phyloP scores from a whole-genome alignment of 2,113 vertebrate species.

The Melospiza melodia region DNA sequence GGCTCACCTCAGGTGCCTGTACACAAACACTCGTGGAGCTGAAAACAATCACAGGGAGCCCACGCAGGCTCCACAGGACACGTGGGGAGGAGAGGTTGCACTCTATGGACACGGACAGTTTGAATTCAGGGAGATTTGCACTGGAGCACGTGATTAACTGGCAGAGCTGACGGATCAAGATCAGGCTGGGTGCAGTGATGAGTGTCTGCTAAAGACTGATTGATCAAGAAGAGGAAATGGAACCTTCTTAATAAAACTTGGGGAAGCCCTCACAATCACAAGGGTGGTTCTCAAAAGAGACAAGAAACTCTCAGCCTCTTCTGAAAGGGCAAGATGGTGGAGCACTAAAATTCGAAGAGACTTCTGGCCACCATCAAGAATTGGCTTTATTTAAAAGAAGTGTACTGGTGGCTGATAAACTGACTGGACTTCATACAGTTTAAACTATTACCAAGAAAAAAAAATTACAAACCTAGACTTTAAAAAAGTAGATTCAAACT shows the following conservation, averaged over 20 bases:
- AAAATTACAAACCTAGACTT: neutral
- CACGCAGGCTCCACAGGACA: neutral
- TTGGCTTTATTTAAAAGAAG: neutral
- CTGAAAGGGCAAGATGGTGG: neutral
- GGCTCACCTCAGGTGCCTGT: neutral
- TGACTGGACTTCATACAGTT: neutral
- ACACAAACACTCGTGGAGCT: neutral
- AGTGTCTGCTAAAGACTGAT: neutral
- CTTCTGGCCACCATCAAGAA: neutral
- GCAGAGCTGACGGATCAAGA: neutral
- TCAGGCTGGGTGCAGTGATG: neutral
- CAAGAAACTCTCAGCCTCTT: neutral
- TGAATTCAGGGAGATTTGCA: neutral
- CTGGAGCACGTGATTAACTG: neutral
- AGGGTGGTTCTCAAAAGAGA: neutral
- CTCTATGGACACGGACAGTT: neutral
- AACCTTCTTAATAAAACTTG: neutral
- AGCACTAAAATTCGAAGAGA: neutral
- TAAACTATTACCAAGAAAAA: neutral
- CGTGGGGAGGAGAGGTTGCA: neutral
- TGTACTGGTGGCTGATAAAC: neutral
- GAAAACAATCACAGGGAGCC: neutral
- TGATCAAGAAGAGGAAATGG: neutral
- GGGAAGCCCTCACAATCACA: neutral
- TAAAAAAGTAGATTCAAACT: neutral